These are phyloP conservation scores for Mesorhabditis spiculigera DNA, from an alignment of 2,888 invertebrate species.

Conservation along the genomic window DNA sequence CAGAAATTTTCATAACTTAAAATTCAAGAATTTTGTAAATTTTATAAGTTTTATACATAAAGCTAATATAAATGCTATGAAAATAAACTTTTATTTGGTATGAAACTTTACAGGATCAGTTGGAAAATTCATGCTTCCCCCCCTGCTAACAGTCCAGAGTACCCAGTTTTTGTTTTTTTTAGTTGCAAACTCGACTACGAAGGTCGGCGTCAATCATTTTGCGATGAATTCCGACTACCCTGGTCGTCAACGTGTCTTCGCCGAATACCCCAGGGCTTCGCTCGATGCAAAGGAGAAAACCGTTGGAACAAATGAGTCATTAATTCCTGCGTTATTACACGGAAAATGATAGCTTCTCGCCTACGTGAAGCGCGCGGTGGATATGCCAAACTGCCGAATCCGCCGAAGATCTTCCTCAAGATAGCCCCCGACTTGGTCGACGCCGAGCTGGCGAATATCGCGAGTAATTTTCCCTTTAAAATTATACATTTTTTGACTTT, in stretches of 20 bases:
- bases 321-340: background rate
- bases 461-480: slow-evolving; percentile 61
- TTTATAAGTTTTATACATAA: background rate
- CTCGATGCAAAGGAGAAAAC: slow-evolving; percentile 68
- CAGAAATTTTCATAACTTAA: no score
- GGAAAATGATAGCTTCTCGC: slow-evolving; percentile 65
- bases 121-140: no score
- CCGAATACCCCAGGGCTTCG: slow-evolving; percentile 92
- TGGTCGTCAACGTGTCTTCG: slow-evolving; percentile 93
- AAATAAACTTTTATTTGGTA: no score
- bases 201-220: slow-evolving; percentile 78
- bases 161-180: background rate
- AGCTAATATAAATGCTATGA: background rate
- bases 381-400: slow-evolving; percentile 28
- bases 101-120: no score
- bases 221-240: slow-evolving; percentile 82
- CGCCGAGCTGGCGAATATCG: slow-evolving; percentile 77
- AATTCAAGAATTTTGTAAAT: background rate
- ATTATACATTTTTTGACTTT: background rate
- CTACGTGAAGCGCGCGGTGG: slow-evolving; percentile 37
- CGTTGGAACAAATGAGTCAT: slow-evolving; percentile 64
- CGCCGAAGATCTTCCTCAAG: slow-evolving; percentile 67
- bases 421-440: slow-evolving; percentile 82
- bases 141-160: background rate
- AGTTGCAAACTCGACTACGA: slow-evolving; percentile 49